Conservation (phyloP, 1,140 invertebrate species). For the Drosophila biarmipes region DNA sequence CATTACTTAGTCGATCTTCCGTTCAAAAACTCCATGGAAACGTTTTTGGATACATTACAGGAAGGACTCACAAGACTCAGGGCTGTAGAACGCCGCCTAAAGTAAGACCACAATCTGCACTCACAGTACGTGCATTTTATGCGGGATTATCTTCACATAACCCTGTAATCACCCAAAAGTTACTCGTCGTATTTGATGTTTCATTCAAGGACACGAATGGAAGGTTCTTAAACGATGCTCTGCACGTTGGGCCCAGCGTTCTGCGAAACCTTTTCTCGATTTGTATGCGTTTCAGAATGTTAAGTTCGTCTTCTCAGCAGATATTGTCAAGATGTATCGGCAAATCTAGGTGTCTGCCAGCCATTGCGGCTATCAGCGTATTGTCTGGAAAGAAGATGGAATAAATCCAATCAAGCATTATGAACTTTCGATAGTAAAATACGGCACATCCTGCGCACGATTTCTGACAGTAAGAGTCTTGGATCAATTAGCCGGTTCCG, state of each 20-base stretch:
- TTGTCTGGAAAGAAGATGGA: not conserved
- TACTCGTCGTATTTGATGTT: too few relatives aligned
- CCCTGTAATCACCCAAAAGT: too few relatives aligned
- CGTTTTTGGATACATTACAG: conserved; percentile 3
- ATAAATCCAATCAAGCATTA: not conserved
- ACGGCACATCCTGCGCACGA: not conserved
- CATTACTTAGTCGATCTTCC: not conserved
- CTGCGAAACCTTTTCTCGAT: too few relatives aligned
- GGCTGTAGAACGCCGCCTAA: too few relatives aligned
- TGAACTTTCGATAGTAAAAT: not conserved
- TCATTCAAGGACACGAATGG: too few relatives aligned
- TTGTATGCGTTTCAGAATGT: too few relatives aligned
- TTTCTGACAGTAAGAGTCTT: not conserved
- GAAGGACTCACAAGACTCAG: not conserved
- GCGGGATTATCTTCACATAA: too few relatives aligned
- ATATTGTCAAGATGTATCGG: not conserved
- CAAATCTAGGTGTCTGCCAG: not conserved
- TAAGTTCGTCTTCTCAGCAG: not conserved
- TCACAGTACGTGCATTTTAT: too few relatives aligned
- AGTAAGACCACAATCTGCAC: too few relatives aligned
- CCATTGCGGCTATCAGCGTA: not conserved
- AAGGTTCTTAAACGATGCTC: too few relatives aligned
- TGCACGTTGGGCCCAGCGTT: too few relatives aligned
- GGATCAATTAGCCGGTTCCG: not conserved
- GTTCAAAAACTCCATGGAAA: not conserved